Conservation (phyloP, 2,888 invertebrate species). For the Byasa hedistus region DNA sequence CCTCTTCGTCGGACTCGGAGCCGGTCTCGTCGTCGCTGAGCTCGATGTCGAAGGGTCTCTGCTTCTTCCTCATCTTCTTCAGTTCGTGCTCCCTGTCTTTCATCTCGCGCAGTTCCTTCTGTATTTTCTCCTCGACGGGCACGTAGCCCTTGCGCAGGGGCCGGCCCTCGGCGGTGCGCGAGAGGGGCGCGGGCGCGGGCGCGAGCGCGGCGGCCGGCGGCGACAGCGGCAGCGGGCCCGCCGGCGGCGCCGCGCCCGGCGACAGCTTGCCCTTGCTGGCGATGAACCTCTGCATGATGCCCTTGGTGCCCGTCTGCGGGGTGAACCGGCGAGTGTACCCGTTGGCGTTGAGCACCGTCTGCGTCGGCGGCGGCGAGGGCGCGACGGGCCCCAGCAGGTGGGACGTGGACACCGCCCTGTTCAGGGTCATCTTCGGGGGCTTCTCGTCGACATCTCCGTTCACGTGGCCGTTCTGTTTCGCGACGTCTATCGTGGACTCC, state of each 20-base stretch:
- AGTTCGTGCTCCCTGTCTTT: constrained; percentile 89
- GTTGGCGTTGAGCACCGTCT: constrained; percentile 64
- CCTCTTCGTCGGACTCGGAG: constrained; percentile 80
- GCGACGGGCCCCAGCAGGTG: constrained; percentile 65
- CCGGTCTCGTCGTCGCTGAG: constrained; percentile 80
- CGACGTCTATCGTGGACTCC: constrained; percentile 72
- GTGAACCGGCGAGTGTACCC: constrained; percentile 82
- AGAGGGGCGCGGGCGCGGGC: constrained; percentile 58
- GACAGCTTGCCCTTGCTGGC: constrained; percentile 87
- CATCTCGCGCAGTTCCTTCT: constrained; percentile 91
- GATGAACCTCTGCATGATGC: constrained; percentile 92
- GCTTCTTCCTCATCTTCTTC: constrained; percentile 83
- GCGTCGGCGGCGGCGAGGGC: constrained; percentile 61
- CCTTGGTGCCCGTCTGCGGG: constrained; percentile 84
- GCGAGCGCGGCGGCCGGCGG: constrained; percentile 55
- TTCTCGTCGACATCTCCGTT: constrained; percentile 59
- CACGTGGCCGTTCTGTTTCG: constrained; percentile 67
- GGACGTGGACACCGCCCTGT: constrained; percentile 71
- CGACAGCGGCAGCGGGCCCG: constrained; percentile 56
- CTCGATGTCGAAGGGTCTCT: constrained; percentile 82
- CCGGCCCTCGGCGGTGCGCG: constrained; percentile 81
- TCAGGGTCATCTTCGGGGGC: constrained; percentile 54
- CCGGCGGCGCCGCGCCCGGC: constrained; percentile 43
- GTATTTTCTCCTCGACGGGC: constrained; percentile 93
- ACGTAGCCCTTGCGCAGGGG: constrained; percentile 87